Evolutionary conservation across 2,888 invertebrate species (phyloP), one percentile per base, ranked within the genome.

Genomic region (Escarpia spicata): DNA sequence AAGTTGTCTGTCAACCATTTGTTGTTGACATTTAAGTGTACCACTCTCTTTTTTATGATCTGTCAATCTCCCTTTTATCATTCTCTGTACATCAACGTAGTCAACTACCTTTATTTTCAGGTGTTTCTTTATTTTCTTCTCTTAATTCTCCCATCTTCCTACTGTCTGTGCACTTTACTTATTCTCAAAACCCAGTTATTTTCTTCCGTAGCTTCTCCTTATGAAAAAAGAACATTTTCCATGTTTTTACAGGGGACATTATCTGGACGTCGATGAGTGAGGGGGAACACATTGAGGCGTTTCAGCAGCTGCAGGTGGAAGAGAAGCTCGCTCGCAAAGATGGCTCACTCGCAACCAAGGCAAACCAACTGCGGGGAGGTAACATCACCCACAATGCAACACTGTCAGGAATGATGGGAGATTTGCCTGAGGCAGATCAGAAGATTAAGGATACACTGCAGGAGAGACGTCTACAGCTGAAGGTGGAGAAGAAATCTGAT

Each of bases 401-500:
- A n/a, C 92, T 95, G 52, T 93, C 93, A 37, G 94, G 94, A 8
- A 93, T 95, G 92, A 95, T 95, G 95, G 95, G 95, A 92, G 94
- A 95, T 91, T 92, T 95, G n/a, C 90, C 43, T 10, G 92, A 44
- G 15, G 90, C 43, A 1, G 45, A 90, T 58, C 45, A 60, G 43
- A 43, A 91, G 89, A 43, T 43, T 9, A 43, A 52, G 26, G 90
- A 92, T 52, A 90, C 75, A 10, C 31, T 92, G 92, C 60, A 91
- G n/a, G 58, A 92, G 37, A 92, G 58, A 91, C 45, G 91, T 10
- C 26, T 92, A 10, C 43, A 92, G 90, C 89, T 93, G 92, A 90
- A 92, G 44, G 92, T 60, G 19, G 93, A 93, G 37, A 92, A 92
- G n/a, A 93, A 92, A 52, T 37, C 58, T 45, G 91, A 92, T 9